Evolutionary conservation across 2,888 invertebrate species (phyloP).

Genomic region (Neoascia interrupta): DNA sequence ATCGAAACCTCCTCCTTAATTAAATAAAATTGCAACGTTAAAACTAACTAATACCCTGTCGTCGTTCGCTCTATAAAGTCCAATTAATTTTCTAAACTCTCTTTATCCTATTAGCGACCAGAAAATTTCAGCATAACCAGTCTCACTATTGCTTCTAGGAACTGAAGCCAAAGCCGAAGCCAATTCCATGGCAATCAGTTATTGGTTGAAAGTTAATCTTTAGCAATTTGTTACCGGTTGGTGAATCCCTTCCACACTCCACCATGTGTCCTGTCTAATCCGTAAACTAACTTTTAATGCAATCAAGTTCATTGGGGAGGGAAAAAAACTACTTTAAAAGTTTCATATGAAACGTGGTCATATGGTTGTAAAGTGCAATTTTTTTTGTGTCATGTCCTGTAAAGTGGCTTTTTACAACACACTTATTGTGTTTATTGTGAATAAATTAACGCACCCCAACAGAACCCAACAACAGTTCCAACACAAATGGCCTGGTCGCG

Average conservation of each 20-base stretch:
- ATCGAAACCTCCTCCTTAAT: too few relatives aligned
- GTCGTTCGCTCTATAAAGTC: slow-evolving; percentile 49
- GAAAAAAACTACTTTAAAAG: slow-evolving; percentile 1
- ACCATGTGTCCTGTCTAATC: slow-evolving; percentile 42
- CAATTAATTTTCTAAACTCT: slow-evolving; percentile 70
- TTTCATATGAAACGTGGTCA: slow-evolving; percentile 36
- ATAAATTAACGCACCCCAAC: slow-evolving; percentile 56
- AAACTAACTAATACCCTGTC: slow-evolving; percentile 35
- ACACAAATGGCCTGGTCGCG: too few relatives aligned
- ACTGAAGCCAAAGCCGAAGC: slow-evolving; percentile 22
- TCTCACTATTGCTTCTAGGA: neutral
- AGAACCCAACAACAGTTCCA: too few relatives aligned
- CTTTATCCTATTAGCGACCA: slow-evolving; percentile 66
- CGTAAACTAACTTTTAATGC: slow-evolving; percentile 54
- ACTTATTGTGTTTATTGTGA: too few relatives aligned
- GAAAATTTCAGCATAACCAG: slow-evolving; percentile 42
- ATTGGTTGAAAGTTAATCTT: slow-evolving; percentile 66
- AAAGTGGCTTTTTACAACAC: too few relatives aligned
- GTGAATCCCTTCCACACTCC: slow-evolving; percentile 41
- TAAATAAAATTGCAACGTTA: slow-evolving; percentile 58
- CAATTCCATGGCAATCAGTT: slow-evolving; percentile 62
- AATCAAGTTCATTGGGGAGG: slow-evolving; percentile 32
- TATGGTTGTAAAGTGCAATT: slow-evolving; percentile 6
- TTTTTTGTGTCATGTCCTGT: neutral
- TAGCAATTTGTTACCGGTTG: slow-evolving; percentile 65